Conservation (phyloP, 1,140 invertebrate species). For the Zophobas atratus region DNA sequence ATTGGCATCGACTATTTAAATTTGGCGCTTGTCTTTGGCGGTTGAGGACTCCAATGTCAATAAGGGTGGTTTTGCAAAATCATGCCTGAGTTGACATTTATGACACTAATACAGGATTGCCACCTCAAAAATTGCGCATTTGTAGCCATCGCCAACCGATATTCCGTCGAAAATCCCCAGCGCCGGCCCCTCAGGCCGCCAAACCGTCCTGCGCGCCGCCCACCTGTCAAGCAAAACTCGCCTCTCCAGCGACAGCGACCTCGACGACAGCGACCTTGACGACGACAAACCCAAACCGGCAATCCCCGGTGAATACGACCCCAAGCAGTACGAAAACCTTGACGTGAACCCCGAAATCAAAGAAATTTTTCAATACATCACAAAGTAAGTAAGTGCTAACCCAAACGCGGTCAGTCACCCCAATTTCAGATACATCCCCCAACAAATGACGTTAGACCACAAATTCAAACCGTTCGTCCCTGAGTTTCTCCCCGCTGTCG, state of each 20-base stretch:
- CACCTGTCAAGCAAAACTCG: conserved; percentile 34
- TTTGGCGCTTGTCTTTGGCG: too few relatives aligned
- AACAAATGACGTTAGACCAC: conserved; percentile 91
- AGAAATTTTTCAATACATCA: conserved; percentile 94
- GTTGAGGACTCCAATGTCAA: too few relatives aligned
- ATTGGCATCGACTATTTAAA: too few relatives aligned
- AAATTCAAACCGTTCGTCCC: conserved; percentile 96
- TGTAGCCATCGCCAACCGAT: not conserved
- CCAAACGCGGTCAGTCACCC: not conserved
- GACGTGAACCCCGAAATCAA: conserved; percentile 88
- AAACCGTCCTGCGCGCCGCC: conserved; percentile 13
- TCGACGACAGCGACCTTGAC: conserved; percentile 55
- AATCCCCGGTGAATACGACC: conserved; percentile 81
- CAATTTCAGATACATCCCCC: conserved; percentile 87
- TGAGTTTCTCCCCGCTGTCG: conserved; percentile 97
- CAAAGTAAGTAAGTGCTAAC: conserved; percentile 75
- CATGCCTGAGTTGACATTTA: too few relatives aligned
- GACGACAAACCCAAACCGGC: conserved; percentile 53
- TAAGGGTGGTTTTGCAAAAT: too few relatives aligned
- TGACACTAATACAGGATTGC: too few relatives aligned
- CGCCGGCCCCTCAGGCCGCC: conserved; percentile 51
- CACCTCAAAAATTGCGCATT: not conserved
- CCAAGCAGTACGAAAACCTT: conserved; percentile 88
- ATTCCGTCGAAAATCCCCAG: conserved; percentile 39
- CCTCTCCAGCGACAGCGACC: conserved; percentile 59